These are phyloP conservation scores for Rhincodon typus DNA, from an alignment of 2,797 vertebrate genomes.

Conservation along the genomic window DNA sequence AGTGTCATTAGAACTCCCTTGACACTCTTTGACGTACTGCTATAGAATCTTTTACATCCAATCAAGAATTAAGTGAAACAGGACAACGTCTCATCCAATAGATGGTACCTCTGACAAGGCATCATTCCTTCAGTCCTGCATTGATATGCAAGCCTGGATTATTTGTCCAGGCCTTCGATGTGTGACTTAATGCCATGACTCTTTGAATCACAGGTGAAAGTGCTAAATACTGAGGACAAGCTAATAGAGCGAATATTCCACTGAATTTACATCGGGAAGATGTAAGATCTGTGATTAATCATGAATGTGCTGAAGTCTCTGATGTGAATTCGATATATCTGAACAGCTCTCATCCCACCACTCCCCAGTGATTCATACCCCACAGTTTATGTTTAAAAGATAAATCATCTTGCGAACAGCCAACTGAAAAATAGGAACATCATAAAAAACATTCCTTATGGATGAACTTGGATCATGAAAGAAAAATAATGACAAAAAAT, in stretches of 20 bases:
- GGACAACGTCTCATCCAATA: background rate
- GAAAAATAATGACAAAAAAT: background rate
- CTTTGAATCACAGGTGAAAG: background rate
- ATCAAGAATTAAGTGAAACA: background rate
- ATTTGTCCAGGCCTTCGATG: background rate
- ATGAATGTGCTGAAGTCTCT: background rate
- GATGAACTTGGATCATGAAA: background rate
- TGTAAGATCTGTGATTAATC: background rate
- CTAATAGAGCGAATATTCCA: background rate
- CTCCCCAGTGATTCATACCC: background rate
- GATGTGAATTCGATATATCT: background rate
- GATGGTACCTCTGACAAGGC: background rate
- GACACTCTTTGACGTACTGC: background rate
- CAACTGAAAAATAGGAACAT: background rate
- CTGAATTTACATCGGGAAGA: background rate
- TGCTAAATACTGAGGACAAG: background rate
- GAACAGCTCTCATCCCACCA: background rate
- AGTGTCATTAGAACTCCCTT: background rate
- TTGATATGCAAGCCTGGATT: background rate
- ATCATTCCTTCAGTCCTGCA: background rate
- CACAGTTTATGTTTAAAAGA: background rate
- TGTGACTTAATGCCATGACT: background rate
- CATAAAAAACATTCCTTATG: constrained; percentile 5
- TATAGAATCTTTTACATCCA: background rate
- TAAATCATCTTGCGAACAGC: background rate